Conservation (phyloP, 2,113 vertebrate species). For the Lamprotornis superbus region DNA sequence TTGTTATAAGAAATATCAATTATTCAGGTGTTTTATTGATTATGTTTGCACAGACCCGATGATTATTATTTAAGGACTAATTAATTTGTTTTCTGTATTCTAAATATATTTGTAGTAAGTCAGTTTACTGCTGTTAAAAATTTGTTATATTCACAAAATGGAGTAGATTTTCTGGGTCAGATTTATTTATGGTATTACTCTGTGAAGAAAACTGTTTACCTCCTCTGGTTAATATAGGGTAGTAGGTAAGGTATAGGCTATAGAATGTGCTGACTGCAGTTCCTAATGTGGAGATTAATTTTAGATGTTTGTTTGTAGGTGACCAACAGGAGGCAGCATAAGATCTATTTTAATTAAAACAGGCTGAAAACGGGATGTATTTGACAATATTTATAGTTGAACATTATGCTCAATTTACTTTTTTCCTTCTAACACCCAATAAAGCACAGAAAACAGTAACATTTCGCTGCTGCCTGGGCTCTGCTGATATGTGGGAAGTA, state of each 20-base stretch:
- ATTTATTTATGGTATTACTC: not conserved
- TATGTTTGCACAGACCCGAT: constrained; percentile 41
- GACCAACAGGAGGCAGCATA: constrained; percentile 45
- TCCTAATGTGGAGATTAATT: not conserved
- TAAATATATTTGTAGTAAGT: not conserved
- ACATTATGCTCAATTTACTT: not conserved
- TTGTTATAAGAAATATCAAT: not conserved
- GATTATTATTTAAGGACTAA: constrained; percentile 6
- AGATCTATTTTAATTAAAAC: constrained; percentile 17
- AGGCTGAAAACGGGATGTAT: not conserved
- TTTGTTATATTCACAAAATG: not conserved
- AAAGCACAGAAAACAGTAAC: constrained; percentile 10
- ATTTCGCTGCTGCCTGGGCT: constrained; percentile 22
- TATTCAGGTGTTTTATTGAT: constrained; percentile 26
- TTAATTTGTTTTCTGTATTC: constrained; percentile 18
- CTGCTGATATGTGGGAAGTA: constrained; percentile 20
- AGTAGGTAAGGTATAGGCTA: not conserved
- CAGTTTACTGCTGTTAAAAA: constrained; percentile 21
- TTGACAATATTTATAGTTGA: not conserved
- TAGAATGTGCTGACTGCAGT: not conserved
- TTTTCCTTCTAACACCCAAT: not conserved
- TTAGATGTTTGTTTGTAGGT: not conserved
- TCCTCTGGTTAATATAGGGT: not conserved
- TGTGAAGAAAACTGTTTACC: not conserved
- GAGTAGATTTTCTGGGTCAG: not conserved